Evolutionary conservation across 2,888 invertebrate genomes (phyloP).

Genomic region (Allygus modestus): DNA sequence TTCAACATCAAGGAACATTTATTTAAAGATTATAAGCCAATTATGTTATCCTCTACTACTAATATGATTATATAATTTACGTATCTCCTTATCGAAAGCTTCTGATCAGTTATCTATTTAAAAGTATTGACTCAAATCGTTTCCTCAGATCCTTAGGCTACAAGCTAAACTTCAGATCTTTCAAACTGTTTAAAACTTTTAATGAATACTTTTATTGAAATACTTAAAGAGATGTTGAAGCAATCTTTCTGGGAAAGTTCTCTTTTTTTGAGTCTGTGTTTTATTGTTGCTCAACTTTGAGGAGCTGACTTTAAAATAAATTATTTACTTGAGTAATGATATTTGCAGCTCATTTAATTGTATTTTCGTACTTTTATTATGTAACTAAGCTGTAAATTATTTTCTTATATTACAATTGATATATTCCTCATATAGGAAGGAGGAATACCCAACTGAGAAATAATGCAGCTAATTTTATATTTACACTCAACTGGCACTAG

Average conservation of each 20-base stretch:
- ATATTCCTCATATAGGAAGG: no score
- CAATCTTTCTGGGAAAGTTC: neutral
- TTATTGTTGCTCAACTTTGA: slow-evolving; percentile 2
- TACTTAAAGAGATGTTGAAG: slow-evolving; percentile 12
- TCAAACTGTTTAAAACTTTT: slow-evolving; percentile 51
- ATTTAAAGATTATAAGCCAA: no score
- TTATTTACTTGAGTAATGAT: neutral
- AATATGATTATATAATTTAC: no score
- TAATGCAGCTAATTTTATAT: no score
- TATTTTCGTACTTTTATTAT: no score
- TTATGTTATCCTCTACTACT: no score
- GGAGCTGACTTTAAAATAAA: neutral
- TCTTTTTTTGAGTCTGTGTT: neutral
- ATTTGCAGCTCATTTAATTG: no score
- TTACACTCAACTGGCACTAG: no score
- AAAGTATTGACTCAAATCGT: slow-evolving; percentile 16
- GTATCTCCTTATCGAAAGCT: neutral
- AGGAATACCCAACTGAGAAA: no score
- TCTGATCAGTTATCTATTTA: slow-evolving; percentile 11
- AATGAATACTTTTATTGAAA: slow-evolving; percentile 50
- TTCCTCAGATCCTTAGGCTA: slow-evolving; percentile 18
- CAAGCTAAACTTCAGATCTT: neutral
- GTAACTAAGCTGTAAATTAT: no score
- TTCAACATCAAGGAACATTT: no score
- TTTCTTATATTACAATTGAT: no score